A percentile compares a stretch with the other conserved stretches of the same genome.
These are phyloP conservation scores for Thunnus thynnus DNA, from an alignment of 2,113 vertebrate species.

Conservation along the genomic window DNA sequence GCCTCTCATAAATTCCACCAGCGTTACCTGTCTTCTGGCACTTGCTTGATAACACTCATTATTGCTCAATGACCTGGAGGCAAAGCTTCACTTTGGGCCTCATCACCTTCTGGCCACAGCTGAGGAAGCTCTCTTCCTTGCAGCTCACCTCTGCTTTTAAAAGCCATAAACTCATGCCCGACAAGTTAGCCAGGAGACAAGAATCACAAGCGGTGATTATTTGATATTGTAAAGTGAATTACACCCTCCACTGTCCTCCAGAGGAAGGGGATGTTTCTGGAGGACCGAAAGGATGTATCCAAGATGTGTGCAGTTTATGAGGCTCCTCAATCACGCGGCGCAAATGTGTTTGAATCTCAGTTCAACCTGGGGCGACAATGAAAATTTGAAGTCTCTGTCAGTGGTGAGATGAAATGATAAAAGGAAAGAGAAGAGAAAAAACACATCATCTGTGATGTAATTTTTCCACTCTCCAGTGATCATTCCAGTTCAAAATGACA, in stretches of 20 bases:
- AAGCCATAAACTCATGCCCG: conserved; percentile 70
- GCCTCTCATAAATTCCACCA: conserved; percentile 77
- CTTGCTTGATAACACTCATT: conserved; percentile 81
- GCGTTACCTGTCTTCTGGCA: conserved; percentile 74
- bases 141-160: conserved; percentile 64
- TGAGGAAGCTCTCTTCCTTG: conserved; percentile 35
- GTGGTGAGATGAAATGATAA: conserved; percentile 64
- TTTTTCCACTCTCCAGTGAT: conserved; percentile 37
- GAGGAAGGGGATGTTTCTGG: conserved; percentile 27
- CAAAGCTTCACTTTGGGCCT: conserved; percentile 66
- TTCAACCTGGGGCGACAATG: conserved; percentile 60
- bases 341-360: conserved; percentile 55
- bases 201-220: conserved; percentile 74
- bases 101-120: conserved; percentile 59
- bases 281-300: conserved; percentile 56
- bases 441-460: conserved; percentile 27
- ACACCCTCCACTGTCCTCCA: conserved; percentile 56
- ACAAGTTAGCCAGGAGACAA: conserved; percentile 75
- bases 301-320: conserved; percentile 74
- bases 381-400: conserved; percentile 65
- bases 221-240: conserved; percentile 81
- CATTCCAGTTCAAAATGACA: conserved; percentile 13
- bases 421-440: conserved; percentile 20
- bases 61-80: conserved; percentile 75
- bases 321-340: conserved; percentile 73